Evolutionary conservation across 2,888 invertebrate species (phyloP), one percentile per base, ranked within the genome.

Genomic region (Ochropleura leucogaster): DNA sequence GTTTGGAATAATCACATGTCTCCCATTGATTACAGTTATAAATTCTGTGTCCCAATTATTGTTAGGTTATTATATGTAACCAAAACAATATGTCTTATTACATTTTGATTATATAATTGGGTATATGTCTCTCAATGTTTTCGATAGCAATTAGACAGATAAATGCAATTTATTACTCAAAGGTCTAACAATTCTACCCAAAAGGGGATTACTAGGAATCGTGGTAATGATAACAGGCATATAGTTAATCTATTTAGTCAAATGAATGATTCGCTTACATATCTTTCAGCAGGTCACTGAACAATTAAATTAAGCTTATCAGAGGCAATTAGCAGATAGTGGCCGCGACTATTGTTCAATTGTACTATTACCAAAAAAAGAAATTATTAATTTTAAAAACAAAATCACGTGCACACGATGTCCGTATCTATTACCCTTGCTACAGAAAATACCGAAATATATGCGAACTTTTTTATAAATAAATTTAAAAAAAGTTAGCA

Each of bases 171-270:
- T 51, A 59, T 57, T 69, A 64, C 51, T 46, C 18, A 47, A 16
- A 46, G 20, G 46, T 30, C 46, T 18, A 47, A 20, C 20, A 12
- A 51, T 59, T 68, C 18, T 47, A 44, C 12, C 12, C 20, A 0
- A 46, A n/a, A 53, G 14, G 30, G 42, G 53, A 44, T 9, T 63
- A 14, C 47, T 73, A 44, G 46, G 49, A 74, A 16, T 68, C 2
- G 42, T 59, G 42, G 14, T 65, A 14, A 60, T 18, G 44, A 66
- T 66, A 63, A 64, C 14, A 55, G 44, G 12, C 40, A 53, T 80
- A 74, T 49, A 60, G 65, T 49, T 66, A 60, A 74, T 73, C 14
- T 80, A 57, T 59, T 72, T 49, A 66, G 44, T 57, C 18, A 60
- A 68, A 68, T 72, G 20, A 63, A 69, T 72, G 72, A 78, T 59